These are phyloP conservation scores for Mungos mungo DNA, from an alignment of 2,113 vertebrate genomes.

Conservation along the genomic window DNA sequence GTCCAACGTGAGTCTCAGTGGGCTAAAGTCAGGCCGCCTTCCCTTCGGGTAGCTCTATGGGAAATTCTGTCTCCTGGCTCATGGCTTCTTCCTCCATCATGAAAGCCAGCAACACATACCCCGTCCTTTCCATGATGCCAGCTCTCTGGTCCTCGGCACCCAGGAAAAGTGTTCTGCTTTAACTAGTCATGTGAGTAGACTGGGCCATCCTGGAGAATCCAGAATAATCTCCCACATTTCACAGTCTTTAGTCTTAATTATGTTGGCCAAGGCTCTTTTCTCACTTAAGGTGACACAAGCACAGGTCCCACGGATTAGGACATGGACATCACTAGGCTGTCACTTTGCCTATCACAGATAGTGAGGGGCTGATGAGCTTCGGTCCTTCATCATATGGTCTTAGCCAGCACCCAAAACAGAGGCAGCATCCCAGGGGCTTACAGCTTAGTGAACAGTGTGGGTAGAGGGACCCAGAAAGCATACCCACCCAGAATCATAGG, in stretches of 20 bases:
- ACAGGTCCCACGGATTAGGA: background rate
- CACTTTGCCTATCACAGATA: background rate
- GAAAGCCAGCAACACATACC: background rate
- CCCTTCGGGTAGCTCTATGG: background rate
- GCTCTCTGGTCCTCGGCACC: background rate
- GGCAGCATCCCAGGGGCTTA: fast-evolving
- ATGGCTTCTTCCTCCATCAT: background rate
- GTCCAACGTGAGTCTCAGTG: background rate
- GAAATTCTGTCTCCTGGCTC: background rate
- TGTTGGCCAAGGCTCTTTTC: background rate
- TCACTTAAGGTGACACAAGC: background rate
- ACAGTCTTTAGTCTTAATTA: background rate
- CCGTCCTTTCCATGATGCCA: background rate
- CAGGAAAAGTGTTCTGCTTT: background rate
- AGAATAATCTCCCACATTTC: background rate
- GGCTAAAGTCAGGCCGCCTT: background rate
- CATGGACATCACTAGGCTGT: fast-evolving
- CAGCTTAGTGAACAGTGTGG: background rate
- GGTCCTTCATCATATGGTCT: background rate
- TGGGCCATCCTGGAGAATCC: background rate
- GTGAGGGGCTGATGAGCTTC: background rate
- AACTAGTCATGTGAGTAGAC: background rate
- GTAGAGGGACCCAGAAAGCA: background rate
- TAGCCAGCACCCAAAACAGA: background rate
- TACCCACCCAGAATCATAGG: fast-evolving